These are phyloP conservation scores for Lapara coniferarum DNA, from an alignment of 2,888 invertebrate genomes.

Conservation along the genomic window DNA sequence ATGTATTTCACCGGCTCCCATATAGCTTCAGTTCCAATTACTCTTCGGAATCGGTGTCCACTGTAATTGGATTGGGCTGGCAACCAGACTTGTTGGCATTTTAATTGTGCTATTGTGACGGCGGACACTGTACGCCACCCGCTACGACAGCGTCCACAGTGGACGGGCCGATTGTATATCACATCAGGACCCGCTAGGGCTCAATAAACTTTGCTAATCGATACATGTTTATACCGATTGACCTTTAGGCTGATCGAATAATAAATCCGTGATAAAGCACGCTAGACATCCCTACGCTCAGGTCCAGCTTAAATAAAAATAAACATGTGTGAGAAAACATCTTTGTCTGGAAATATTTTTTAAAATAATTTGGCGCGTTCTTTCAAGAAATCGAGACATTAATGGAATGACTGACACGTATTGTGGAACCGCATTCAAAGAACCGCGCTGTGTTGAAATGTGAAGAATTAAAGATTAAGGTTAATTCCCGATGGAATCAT, in stretches of 20 bases:
- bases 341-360: conserved; percentile 72
- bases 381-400: conserved; percentile 76
- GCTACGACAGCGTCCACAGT: conserved; percentile 62
- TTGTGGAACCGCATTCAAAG: conserved; percentile 66
- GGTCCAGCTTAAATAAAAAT: conserved; percentile 42
- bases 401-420: conserved; percentile 80
- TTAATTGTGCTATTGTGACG: conserved; percentile 84
- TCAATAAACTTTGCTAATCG: conserved; percentile 3
- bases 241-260: background rate
- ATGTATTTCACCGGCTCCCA: conserved; percentile 69
- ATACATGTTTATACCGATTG: background rate
- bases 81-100: conserved; percentile 83
- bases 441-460: conserved; percentile 64
- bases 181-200: conserved; percentile 37
- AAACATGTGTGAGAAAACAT: conserved; percentile 62
- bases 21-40: conserved; percentile 78
- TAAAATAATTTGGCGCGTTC: conserved; percentile 62
- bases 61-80: conserved; percentile 83
- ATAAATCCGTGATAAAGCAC: background rate
- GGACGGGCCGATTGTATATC: conserved; percentile 72
- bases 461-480: conserved; percentile 58
- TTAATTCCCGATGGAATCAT: conserved; percentile 50
- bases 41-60: conserved; percentile 82
- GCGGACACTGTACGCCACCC: conserved; percentile 68
- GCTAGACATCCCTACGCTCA: background rate